Conservation (phyloP, 2,797 vertebrate genomes). For the Coregonus sp. region DNA sequence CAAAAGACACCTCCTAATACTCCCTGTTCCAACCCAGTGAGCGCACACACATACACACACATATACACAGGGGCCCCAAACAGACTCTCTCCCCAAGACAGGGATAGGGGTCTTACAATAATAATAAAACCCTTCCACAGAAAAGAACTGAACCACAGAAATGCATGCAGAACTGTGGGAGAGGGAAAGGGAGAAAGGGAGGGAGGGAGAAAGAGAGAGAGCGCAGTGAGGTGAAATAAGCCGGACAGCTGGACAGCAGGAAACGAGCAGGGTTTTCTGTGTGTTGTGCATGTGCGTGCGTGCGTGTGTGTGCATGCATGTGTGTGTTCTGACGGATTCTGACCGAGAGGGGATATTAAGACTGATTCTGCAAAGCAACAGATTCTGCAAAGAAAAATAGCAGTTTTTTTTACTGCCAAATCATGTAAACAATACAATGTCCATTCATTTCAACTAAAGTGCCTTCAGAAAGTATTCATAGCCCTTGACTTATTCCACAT, state of each 20-base stretch:
- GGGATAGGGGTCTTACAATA: conserved; percentile 40
- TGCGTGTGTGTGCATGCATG: conserved; percentile 64
- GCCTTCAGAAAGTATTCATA: too few relatives aligned
- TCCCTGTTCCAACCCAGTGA: conserved; percentile 75
- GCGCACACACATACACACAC: conserved; percentile 61
- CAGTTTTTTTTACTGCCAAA: not conserved
- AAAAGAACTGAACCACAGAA: conserved; percentile 22
- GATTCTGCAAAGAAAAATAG: not conserved
- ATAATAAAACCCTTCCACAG: conserved; percentile 14
- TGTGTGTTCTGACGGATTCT: conserved; percentile 46
- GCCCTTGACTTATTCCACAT: too few relatives aligned
- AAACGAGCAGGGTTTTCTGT: conserved; percentile 55
- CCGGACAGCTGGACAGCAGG: conserved; percentile 79
- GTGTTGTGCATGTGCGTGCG: conserved; percentile 6
- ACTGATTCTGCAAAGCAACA: conserved; percentile 41
- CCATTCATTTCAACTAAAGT: not conserved
- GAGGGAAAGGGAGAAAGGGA: conserved; percentile 44
- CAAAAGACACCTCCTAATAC: conserved; percentile 81
- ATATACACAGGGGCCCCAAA: conserved; percentile 54
- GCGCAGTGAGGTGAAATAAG: conserved; percentile 72
- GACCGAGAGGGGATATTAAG: conserved; percentile 42
- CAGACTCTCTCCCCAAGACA: conserved; percentile 41
- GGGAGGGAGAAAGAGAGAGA: conserved; percentile 22
- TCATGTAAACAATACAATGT: not conserved
- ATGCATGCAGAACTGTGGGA: conserved; percentile 23